Evolutionary conservation across 1,140 invertebrate genomes (phyloP).

Genomic region (Trypoxylus dichotomus): DNA sequence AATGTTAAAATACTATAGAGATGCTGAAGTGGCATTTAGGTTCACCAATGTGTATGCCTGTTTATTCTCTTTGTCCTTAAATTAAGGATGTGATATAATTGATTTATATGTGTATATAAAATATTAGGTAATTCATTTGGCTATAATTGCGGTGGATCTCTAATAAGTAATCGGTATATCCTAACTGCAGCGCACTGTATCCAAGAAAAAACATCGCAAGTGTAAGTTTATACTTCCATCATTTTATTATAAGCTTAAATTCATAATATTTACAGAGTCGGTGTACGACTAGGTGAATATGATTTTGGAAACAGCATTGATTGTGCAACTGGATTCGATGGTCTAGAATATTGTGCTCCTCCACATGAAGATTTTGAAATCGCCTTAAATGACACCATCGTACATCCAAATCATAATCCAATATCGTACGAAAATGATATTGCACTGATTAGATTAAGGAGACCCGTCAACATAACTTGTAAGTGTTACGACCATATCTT

Average conservation of each 20-base stretch:
- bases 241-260: not conserved
- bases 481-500: not conserved
- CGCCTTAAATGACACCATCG: constrained; percentile 53
- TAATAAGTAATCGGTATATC: constrained; percentile 67
- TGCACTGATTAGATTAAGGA: constrained; percentile 61
- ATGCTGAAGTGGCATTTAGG: too few relatives aligned
- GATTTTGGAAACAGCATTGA: constrained; percentile 60
- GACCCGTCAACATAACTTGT: not conserved
- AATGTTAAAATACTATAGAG: too few relatives aligned
- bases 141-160: constrained; percentile 65
- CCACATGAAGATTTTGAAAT: constrained; percentile 60
- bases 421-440: constrained; percentile 61
- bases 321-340: constrained; percentile 56
- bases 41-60: too few relatives aligned
- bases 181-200: constrained; percentile 75
- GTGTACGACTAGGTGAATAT: constrained; percentile 67
- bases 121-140: constrained; percentile 48
- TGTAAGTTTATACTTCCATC: constrained; percentile 40
- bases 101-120: constrained; percentile 31
- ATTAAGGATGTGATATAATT: too few relatives aligned
- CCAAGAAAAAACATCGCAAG: constrained; percentile 38
- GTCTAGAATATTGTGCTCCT: constrained; percentile 56
- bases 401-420: constrained; percentile 59
- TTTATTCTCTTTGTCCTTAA: too few relatives aligned
- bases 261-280: constrained; percentile 49